Evolutionary conservation across 23 tunicate genomes (phyloP), one percentile per base, ranked within the genome.

Genomic region (Ascidia mentula): DNA sequence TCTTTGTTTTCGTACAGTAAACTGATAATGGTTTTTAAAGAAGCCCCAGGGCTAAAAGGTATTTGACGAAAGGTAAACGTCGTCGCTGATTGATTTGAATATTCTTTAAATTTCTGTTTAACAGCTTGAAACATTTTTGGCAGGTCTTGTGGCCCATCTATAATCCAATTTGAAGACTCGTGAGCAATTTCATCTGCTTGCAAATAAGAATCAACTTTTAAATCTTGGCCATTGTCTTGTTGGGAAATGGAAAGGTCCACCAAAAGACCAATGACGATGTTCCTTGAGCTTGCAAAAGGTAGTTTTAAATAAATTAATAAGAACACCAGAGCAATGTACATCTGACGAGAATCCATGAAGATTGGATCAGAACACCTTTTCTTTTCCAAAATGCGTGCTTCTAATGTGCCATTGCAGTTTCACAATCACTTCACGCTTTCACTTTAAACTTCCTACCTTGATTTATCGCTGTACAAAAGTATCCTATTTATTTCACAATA

Each of bases 101-200:
- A 5, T n/a, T 61, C 20, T 26, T 37, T 6, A 45, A 75, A 83
- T 15, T n/a, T 61, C 34, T 83, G 40, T 37, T 65, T 74, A 1
- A 69, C 81, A 37, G 76, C 32, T 1, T 71, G 37, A 70, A 82
- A 73, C 46, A 40, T 61, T 18, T 36, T 53, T 8, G 32, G 34
- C 0, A 15, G 8, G 22, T 46, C 36, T 1, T 73, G 69, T 0
- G 46, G n/a, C 36, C 72, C 86, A 20, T 82, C 86, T 3, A 73
- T 22, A 2, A 82, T 36, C 86, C 86, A 82, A 59, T 73, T 82
- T 72, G 86, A 82, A 1, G 79, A 46, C 18, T 73, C 86, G 33
- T 76, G 39, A 1, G 72, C 86, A 12, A 15, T 20, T 6, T 82
- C 79, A 36, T 70, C 38, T 32, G 31, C 38, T 20, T 1, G 24